phyloP scores from a whole-genome alignment of 2,888 invertebrate genomes.

The Hermodice carunculata region DNA sequence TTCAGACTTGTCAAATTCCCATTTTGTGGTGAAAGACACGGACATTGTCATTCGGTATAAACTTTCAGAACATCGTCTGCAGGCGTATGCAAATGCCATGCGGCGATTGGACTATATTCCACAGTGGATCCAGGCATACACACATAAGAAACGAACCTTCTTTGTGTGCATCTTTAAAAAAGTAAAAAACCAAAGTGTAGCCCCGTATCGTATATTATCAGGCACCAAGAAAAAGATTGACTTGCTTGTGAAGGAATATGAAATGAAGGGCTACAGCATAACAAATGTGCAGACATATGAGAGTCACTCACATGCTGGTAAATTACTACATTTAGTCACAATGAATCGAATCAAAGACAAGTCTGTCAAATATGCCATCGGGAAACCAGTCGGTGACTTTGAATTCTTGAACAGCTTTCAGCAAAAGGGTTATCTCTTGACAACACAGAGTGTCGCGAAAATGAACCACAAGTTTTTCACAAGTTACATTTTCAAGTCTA shows the following conservation, averaged over 20 bases:
- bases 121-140: conserved; percentile 57
- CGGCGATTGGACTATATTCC: conserved; percentile 50
- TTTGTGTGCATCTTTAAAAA: conserved; percentile 49
- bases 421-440: conserved; percentile 46
- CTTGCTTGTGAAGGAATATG: too few species aligned
- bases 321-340: too few species aligned
- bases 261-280: too few species aligned
- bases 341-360: too few species aligned
- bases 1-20: conserved; percentile 52
- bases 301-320: too few species aligned
- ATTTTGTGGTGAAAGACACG: conserved; percentile 34
- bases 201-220: too few species aligned
- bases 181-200: too few species aligned
- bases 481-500: neutral
- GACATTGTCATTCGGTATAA: conserved; percentile 48
- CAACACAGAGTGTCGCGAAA: conserved; percentile 3
- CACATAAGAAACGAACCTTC: conserved; percentile 42
- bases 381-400: too few species aligned
- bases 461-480: neutral
- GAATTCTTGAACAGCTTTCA: too few species aligned
- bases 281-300: too few species aligned
- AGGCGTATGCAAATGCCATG: conserved; percentile 53
- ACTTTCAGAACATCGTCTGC: conserved; percentile 57
- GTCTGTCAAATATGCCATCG: too few species aligned
- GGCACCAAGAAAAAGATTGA: too few species aligned